Evolutionary conservation across 1,140 invertebrate genomes (phyloP), one percentile per base, ranked within the genome.

Genomic region (Diachasmimorpha longicaudata): DNA sequence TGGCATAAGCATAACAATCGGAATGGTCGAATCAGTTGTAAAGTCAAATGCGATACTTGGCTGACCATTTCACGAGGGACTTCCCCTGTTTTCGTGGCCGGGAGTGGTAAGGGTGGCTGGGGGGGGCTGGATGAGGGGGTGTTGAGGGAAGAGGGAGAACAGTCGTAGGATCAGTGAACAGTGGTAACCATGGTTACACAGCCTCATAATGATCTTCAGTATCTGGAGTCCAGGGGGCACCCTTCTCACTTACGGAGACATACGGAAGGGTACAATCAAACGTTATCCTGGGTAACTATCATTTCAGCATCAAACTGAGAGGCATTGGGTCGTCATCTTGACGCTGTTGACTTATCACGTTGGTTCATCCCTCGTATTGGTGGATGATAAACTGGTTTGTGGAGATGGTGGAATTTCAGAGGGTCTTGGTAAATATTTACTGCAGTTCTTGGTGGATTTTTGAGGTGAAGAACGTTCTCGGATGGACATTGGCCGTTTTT

Each of bases 191-290:
- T 89, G 86, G 87, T 77, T 85, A 88, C 87, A 83, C 81, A 83
- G 83, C 21, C 83, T 87, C 86, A 88, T 88, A 88, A 89, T 89
- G 87, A 89, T 89, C 86, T 88, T 86, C 84, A 81, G 75, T 75
- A 79, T 78, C 82, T 80, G 81, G 78, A 79, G 78, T 21, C 77
- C 77, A 25, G 58, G 81, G 39, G 76, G 79, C 81, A 84, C 82
- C 85, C 85, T 87, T 85, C 85, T 86, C 84, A 84, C 86, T 88
- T 85, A 85, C 58, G 21, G 58, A 63, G 58, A 63, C 58, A 63
- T 8, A 63, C 58, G 9, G 58, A 23, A 63, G 31, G 0, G 11
- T n/a, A 52, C 48, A 52, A 52, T 52, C 48, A 52, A 52, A 19
- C 48, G 16, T 52, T 52, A 52, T 52, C 48, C 48, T 9, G 1